phyloP scores from a whole-genome alignment of 2,888 invertebrate species.

The Leptura quadrifasciata region DNA sequence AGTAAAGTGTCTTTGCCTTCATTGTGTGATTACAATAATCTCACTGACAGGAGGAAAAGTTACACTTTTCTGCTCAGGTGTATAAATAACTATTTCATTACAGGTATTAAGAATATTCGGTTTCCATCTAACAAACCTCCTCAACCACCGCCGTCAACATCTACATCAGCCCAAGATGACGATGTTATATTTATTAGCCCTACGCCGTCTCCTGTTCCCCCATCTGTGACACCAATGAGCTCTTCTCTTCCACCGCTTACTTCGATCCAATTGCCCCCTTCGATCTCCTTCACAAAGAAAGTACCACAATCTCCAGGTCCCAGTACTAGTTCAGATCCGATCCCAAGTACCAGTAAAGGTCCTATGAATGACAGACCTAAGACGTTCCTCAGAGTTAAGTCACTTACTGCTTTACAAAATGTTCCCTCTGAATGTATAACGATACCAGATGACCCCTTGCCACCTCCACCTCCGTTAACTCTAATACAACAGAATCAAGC shows the following conservation, averaged over 20 bases:
- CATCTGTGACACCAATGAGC: constrained; percentile 46
- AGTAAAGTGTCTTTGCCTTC: too few species aligned
- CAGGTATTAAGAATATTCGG: constrained; percentile 70
- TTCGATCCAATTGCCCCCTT: constrained; percentile 37
- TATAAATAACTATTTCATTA: too few species aligned
- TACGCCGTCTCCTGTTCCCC: constrained; percentile 46
- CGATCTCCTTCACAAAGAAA: constrained; percentile 29
- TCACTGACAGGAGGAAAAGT: too few species aligned
- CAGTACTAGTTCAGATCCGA: background rate
- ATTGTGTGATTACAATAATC: too few species aligned
- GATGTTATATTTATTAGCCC: constrained; percentile 75
- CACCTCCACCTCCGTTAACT: constrained; percentile 33
- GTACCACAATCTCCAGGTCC: background rate
- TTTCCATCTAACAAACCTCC: constrained; percentile 70
- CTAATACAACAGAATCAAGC: background rate
- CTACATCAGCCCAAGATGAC: constrained; percentile 66
- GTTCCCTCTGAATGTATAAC: constrained; percentile 69
- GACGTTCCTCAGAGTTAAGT: constrained; percentile 65
- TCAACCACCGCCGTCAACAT: constrained; percentile 72
- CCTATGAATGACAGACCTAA: constrained; percentile 34
- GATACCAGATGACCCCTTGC: constrained; percentile 66
- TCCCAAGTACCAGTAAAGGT: constrained; percentile 11
- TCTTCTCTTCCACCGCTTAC: constrained; percentile 34
- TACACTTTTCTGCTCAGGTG: too few species aligned
- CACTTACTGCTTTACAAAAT: constrained; percentile 64